phyloP scores from a whole-genome alignment of 1,140 invertebrate species.

The Nixonia krombeini region DNA sequence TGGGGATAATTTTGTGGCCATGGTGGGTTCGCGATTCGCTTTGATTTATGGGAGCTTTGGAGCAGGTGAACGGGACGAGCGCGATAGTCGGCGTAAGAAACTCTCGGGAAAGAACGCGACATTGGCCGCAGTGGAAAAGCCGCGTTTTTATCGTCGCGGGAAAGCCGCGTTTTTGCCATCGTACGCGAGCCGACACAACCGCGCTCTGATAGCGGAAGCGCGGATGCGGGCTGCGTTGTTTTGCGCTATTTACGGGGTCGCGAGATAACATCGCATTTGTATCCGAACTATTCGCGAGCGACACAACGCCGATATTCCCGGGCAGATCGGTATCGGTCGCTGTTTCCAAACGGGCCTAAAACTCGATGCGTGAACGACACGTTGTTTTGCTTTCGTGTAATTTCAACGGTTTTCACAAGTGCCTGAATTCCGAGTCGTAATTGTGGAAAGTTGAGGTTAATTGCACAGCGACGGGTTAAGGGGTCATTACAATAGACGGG shows the following conservation, averaged over 20 bases:
- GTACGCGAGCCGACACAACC: neutral
- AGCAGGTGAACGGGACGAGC: slow-evolving; percentile 35
- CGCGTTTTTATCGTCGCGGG: no score
- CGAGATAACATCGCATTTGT: slow-evolving; percentile 12
- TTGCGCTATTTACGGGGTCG: slow-evolving; percentile 1
- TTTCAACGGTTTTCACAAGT: neutral
- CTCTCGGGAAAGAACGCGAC: slow-evolving; percentile 10
- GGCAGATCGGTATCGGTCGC: no score
- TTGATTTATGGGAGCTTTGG: slow-evolving; percentile 35
- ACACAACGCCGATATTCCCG: no score
- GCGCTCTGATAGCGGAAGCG: slow-evolving; percentile 1
- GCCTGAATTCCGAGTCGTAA: neutral
- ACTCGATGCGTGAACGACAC: neutral
- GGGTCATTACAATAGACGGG: no score
- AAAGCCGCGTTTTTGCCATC: neutral
- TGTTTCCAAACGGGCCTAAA: neutral
- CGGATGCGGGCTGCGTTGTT: neutral
- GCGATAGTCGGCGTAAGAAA: slow-evolving; percentile 25
- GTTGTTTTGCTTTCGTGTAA: neutral
- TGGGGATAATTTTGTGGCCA: slow-evolving; percentile 36
- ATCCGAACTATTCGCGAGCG: slow-evolving; percentile 4
- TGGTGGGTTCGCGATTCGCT: slow-evolving; percentile 25
- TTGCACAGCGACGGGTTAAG: no score
- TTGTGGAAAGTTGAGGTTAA: neutral
- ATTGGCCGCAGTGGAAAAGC: slow-evolving; percentile 4